Conservation (phyloP, 2,113 vertebrate genomes). For the Loxodonta africana region DNA sequence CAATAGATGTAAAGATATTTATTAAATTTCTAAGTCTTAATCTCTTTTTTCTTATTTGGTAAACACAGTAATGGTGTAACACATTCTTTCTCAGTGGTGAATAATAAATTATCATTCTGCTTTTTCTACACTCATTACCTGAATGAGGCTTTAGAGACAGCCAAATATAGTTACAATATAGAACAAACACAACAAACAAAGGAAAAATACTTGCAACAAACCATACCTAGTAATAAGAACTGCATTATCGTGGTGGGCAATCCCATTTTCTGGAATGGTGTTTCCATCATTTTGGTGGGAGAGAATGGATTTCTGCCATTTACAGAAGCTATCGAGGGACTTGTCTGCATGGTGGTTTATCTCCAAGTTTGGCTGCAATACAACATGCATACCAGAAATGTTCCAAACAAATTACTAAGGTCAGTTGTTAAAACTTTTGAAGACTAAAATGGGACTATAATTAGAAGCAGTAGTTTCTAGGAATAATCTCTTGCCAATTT, state of each 20-base stretch:
- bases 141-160: conserved; percentile 56
- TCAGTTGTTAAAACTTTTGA: conserved; percentile 91
- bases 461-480: conserved; percentile 92
- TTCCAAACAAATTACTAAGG: conserved; percentile 93
- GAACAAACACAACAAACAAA: conserved; percentile 88
- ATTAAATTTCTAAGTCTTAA: conserved; percentile 58
- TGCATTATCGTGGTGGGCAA: conserved; percentile 99
- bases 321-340: conserved; percentile 99
- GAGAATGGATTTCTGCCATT: conserved; percentile 99
- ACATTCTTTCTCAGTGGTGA: conserved; percentile 70
- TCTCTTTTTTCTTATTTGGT: conserved; percentile 65
- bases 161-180: conserved; percentile 84
- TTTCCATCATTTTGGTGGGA: conserved; percentile 98
- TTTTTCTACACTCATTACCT: conserved; percentile 71
- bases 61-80: conserved; percentile 68
- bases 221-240: conserved; percentile 99
- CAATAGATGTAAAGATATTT: conserved; percentile 55
- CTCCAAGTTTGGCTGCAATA: conserved; percentile 98
- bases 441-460: conserved; percentile 91
- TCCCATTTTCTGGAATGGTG: conserved; percentile 99
- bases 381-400: conserved; percentile 92
- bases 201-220: conserved; percentile 88
- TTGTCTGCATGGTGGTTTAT: conserved; percentile 99
- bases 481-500: conserved; percentile 90
- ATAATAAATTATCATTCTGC: conserved; percentile 70